Percentiles rank a stretch among this genome's conserved stretches.
These are phyloP conservation scores for Mystacides longicornis DNA, from an alignment of 2,888 invertebrate genomes.

Conservation along the genomic window DNA sequence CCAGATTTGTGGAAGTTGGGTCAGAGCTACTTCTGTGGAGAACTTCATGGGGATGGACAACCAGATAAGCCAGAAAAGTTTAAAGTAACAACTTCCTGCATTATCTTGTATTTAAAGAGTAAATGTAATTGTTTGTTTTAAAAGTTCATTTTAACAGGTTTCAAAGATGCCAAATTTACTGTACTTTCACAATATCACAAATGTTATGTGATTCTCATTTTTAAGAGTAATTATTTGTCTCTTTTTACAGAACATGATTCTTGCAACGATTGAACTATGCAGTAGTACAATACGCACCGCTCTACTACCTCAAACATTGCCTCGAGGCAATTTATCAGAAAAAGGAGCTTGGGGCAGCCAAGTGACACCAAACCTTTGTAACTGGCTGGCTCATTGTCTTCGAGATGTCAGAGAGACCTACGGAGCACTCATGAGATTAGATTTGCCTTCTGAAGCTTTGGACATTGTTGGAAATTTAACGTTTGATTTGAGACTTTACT, in stretches of 20 bases:
- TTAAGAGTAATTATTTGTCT: not conserved
- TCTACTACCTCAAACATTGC: conserved; percentile 57
- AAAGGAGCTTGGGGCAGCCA: conserved; percentile 49
- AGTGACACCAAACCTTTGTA: conserved; percentile 48
- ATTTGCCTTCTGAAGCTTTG: conserved; percentile 81
- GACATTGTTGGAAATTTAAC: conserved; percentile 78
- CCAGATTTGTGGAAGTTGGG: conserved; percentile 95
- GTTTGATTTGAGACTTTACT: conserved; percentile 79
- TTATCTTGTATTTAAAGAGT: too few species aligned
- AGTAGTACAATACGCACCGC: conserved; percentile 66
- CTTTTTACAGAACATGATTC: conserved; percentile 63
- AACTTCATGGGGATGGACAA: conserved; percentile 68
- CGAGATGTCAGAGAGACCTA: conserved; percentile 75
- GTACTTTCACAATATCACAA: too few species aligned
- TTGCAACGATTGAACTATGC: conserved; percentile 67
- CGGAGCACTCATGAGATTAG: conserved; percentile 71
- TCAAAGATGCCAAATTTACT: too few species aligned
- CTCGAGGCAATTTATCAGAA: conserved; percentile 41
- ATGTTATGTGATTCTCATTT: too few species aligned
- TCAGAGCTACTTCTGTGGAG: conserved; percentile 87
- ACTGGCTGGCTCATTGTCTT: conserved; percentile 75
- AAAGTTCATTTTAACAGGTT: too few species aligned
- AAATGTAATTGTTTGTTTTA: too few species aligned
- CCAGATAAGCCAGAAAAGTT: conserved; percentile 66
- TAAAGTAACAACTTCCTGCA: conserved; percentile 44